These are phyloP conservation scores for Apomyelois bistriatella DNA, from an alignment of 2,888 invertebrate species.

Conservation along the genomic window DNA sequence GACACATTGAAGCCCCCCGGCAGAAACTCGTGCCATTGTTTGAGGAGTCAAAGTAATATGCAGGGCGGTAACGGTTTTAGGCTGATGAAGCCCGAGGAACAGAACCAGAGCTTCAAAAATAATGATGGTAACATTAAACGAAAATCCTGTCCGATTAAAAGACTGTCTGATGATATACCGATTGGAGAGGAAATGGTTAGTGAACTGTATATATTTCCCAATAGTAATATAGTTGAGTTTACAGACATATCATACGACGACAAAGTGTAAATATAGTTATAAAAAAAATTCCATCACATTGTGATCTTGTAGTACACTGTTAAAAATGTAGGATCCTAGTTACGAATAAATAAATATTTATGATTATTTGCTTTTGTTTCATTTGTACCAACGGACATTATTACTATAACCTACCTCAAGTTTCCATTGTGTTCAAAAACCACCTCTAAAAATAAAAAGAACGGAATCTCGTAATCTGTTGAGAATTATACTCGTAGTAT, in stretches of 20 bases:
- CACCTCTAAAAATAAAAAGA: no score
- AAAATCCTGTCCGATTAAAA: slow-evolving; percentile 29
- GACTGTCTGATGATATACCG: slow-evolving; percentile 42
- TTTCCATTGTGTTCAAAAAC: no score
- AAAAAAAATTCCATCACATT: slow-evolving; percentile 28
- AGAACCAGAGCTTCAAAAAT: slow-evolving; percentile 34
- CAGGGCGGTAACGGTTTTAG: slow-evolving; percentile 49
- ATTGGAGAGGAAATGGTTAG: slow-evolving; percentile 64
- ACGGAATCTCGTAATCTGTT: neutral
- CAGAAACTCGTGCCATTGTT: slow-evolving; percentile 53
- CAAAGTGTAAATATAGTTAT: slow-evolving; percentile 56
- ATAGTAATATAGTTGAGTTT: slow-evolving; percentile 69
- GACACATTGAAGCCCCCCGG: slow-evolving; percentile 48
- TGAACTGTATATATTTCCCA: slow-evolving; percentile 71
- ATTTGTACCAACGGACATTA: neutral
- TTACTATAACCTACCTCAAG: no score
- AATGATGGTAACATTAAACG: slow-evolving; percentile 37
- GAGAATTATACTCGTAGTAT: neutral
- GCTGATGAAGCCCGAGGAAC: slow-evolving; percentile 41
- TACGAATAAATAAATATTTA: slow-evolving; percentile 15
- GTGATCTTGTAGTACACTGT: slow-evolving; percentile 35
- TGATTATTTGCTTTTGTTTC: neutral
- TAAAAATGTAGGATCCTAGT: slow-evolving; percentile 9
- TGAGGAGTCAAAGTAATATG: slow-evolving; percentile 41
- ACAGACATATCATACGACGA: slow-evolving; percentile 67